phyloP scores from a whole-genome alignment of 2,888 invertebrate genomes.

The Lydus trimaculatus region DNA sequence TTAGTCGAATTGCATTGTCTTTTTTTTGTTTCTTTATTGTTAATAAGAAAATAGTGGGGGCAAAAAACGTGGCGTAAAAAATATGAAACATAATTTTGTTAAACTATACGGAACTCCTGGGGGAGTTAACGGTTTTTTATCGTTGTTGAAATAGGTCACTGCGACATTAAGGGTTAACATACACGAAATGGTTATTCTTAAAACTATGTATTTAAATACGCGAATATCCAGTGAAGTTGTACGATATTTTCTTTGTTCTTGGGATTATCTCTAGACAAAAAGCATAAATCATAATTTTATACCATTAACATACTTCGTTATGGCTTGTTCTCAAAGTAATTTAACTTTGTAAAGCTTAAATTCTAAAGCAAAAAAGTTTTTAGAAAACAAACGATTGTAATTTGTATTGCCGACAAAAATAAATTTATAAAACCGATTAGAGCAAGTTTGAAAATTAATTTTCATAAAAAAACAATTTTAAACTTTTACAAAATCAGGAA shows the following conservation, averaged over 20 bases:
- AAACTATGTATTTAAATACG: not conserved
- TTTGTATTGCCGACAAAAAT: not conserved
- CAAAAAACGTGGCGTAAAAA: not conserved
- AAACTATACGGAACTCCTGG: not conserved
- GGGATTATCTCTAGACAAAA: not conserved
- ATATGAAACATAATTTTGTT: not conserved
- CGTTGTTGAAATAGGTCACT: not conserved
- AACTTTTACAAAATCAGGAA: not conserved
- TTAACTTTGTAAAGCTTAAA: not conserved
- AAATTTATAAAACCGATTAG: not conserved
- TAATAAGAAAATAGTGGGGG: not conserved
- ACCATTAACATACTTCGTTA: slow-evolving; percentile 1
- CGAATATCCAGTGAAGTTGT: not conserved
- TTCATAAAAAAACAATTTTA: too few relatives aligned
- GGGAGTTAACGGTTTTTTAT: not conserved
- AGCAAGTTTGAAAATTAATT: not conserved
- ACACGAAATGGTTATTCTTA: not conserved
- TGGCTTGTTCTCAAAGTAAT: not conserved
- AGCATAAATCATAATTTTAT: not conserved
- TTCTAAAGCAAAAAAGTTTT: not conserved
- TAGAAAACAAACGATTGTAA: not conserved
- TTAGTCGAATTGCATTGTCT: not conserved
- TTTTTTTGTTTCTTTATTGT: not conserved
- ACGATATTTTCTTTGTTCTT: not conserved
- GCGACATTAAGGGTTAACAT: not conserved